phyloP scores from a whole-genome alignment of 2,888 invertebrate genomes.

The Trichopoda pennipes region DNA sequence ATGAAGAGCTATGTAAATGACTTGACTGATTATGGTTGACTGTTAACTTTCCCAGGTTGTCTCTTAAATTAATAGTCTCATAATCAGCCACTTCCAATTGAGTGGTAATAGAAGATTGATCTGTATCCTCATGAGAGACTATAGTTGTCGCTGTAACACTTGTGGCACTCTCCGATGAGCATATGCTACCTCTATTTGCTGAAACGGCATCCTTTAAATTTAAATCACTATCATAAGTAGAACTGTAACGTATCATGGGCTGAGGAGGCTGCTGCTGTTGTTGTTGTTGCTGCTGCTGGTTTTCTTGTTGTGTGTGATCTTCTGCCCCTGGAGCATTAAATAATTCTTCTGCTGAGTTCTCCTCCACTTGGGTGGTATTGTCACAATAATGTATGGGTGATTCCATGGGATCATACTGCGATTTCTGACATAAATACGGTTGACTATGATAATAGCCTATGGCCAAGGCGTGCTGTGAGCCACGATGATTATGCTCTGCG shows the following conservation, averaged over 20 bases:
- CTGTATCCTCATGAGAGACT: slow-evolving; percentile 62
- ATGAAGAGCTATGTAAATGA: slow-evolving; percentile 29
- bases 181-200: slow-evolving; percentile 59
- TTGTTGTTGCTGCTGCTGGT: slow-evolving; percentile 72
- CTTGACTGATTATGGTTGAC: slow-evolving; percentile 43
- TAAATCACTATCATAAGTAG: slow-evolving; percentile 72
- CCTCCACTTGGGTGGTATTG: slow-evolving; percentile 79
- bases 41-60: slow-evolving; percentile 42
- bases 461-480: slow-evolving; percentile 54
- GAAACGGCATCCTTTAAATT: slow-evolving; percentile 59
- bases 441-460: slow-evolving; percentile 68
- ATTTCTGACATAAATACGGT: slow-evolving; percentile 70
- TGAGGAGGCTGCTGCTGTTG: slow-evolving; percentile 70
- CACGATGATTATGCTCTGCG: slow-evolving; percentile 68
- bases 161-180: slow-evolving; percentile 67
- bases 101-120: slow-evolving; percentile 62
- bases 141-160: slow-evolving; percentile 67
- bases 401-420: slow-evolving; percentile 77
- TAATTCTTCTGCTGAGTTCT: slow-evolving; percentile 72
- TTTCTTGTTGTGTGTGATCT: slow-evolving; percentile 69
- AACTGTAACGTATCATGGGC: slow-evolving; percentile 69
- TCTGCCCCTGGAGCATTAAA: slow-evolving; percentile 69
- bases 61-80: slow-evolving; percentile 54
- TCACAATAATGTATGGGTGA: slow-evolving; percentile 81
- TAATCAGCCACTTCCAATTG: slow-evolving; percentile 60